Evolutionary conservation across 2,113 vertebrate genomes (phyloP).

Genomic region (Neolamprologus fasciatus): DNA sequence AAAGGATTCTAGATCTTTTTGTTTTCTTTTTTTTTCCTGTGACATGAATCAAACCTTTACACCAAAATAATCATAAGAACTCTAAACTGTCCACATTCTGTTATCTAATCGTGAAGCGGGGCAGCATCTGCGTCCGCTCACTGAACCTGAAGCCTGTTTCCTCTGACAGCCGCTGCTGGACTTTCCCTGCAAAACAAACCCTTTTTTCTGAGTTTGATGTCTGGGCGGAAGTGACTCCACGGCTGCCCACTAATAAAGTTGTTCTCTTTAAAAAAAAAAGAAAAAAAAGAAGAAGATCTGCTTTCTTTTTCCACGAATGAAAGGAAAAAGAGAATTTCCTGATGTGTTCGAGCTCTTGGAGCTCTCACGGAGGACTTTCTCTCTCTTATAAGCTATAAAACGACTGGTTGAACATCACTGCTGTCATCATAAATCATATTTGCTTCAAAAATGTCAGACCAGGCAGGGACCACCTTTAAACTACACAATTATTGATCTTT

Average conservation of each 20-base stretch:
- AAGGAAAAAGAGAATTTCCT: background rate
- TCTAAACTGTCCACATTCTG: background rate
- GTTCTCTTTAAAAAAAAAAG: background rate
- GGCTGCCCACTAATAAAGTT: background rate
- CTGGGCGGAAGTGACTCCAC: background rate
- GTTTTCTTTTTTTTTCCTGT: background rate
- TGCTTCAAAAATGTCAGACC: background rate
- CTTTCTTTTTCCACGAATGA: background rate
- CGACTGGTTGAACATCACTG: background rate
- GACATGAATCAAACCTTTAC: background rate
- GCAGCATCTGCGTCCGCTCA: background rate
- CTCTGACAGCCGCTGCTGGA: background rate
- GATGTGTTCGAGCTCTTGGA: background rate
- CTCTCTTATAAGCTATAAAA: background rate
- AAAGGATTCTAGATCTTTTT: background rate
- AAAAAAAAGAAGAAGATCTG: background rate
- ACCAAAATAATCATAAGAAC: background rate
- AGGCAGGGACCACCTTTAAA: background rate
- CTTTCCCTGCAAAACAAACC: background rate
- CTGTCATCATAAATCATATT: background rate
- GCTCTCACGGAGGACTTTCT: background rate
- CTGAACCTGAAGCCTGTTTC: background rate
- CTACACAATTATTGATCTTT: background rate
- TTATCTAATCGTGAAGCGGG: background rate
- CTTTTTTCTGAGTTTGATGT: background rate